Base-by-base conservation (phyloP, 23 tunicate species). In the Diplosoma virens region DNA sequence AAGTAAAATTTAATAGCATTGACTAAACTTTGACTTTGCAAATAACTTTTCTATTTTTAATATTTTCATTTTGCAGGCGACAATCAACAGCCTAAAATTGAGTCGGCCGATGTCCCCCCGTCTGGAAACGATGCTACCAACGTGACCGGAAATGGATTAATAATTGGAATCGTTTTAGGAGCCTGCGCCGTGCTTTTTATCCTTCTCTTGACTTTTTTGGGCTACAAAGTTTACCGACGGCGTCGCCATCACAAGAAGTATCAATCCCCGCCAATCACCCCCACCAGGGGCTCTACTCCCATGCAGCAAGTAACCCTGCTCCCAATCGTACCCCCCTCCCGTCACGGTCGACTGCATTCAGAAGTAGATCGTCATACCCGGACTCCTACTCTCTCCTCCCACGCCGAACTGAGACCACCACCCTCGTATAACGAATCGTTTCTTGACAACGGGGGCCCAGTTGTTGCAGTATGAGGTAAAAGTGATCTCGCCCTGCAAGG, bases 361-460 rank as follows among this genome's bases (percentile, higher is more conserved):
- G 73, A 65, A 32, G 17, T 21, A 23, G 81, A 76, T 16, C 69
- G 77, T 21, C 76, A 80, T 53, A 75, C 46, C 55, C 69, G 75
- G 30, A 41, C 80, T 17, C 78, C 72, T 56, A 84, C 79, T 27
- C 78, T 64, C 27, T 31, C 81, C 2, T 58, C 67, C 50, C 68
- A 56, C 48, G 17, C 68, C 28, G 89, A 84, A 28, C 30, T 84
- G 76, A 63, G 71, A 36, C 80, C 89, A 30, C 89, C 89, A 66
- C 89, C 89, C 25, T 80, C 89, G 77, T 84, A 84, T 77, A 84
- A 84, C 63, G 89, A 84, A 27, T 66, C 89, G 2, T 47, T 84
- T 47, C 32, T 84, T 32, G 89, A 84, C 67, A 81, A 84, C 55
- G 89, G 84, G 21, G 89, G 89, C 33, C 79, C 89, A 67, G 79